phyloP scores from a whole-genome alignment of 2,888 invertebrate species.

The Charanyca ferruginea region DNA sequence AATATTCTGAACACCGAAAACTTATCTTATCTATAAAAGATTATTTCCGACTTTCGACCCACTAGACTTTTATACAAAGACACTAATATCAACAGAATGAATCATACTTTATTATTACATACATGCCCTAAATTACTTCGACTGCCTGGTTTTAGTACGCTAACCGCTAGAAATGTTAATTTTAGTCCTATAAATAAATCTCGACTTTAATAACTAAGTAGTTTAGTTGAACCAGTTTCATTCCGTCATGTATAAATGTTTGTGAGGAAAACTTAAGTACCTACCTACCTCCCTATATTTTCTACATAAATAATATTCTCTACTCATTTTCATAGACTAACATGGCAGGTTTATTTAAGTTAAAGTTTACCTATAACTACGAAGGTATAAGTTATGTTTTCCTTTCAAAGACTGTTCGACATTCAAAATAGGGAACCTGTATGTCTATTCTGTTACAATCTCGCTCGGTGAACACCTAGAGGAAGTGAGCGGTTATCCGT shows the following conservation, averaged over 20 bases:
- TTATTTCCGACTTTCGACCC: neutral
- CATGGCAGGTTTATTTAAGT: conserved; percentile 34
- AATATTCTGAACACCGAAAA: neutral
- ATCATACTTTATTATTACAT: conserved; percentile 23
- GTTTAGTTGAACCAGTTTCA: conserved; percentile 31
- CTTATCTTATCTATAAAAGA: neutral
- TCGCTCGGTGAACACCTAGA: neutral
- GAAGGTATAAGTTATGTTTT: conserved; percentile 24
- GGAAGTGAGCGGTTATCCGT: no score
- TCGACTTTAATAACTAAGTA: conserved; percentile 34
- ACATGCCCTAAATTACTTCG: conserved; percentile 25
- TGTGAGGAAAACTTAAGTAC: conserved; percentile 32
- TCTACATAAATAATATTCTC: conserved; percentile 35
- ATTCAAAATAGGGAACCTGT: conserved; percentile 16
- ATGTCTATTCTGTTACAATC: neutral
- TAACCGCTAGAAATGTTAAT: conserved; percentile 35
- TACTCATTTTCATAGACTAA: conserved; percentile 30
- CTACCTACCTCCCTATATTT: conserved; percentile 21
- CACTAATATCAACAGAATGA: neutral
- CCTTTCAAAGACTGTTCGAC: conserved; percentile 17
- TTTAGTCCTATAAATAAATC: conserved; percentile 37
- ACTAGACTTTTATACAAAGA: conserved; percentile 16
- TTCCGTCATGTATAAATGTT: conserved; percentile 16
- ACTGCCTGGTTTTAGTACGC: conserved; percentile 8
- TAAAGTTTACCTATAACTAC: conserved; percentile 39